Conservation (phyloP, 2,797 vertebrate species). For the Pogonophryne albipinna region DNA sequence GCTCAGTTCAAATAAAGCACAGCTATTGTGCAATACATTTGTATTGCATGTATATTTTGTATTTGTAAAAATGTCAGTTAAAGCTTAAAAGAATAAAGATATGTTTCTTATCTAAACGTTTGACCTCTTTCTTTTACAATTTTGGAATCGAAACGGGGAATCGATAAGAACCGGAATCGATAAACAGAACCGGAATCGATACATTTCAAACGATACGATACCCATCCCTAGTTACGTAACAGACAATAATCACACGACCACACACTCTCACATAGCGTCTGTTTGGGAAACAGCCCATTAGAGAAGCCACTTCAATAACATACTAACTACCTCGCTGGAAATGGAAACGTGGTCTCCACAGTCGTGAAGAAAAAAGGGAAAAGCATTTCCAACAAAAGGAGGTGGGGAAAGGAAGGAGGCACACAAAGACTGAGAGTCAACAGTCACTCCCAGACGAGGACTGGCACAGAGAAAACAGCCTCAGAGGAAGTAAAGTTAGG, state of each 20-base stretch:
- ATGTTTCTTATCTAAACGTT: no score
- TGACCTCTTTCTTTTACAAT: no score
- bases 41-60: no score
- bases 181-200: no score
- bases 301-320: constrained; percentile 39
- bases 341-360: constrained; percentile 75
- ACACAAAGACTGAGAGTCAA: constrained; percentile 49
- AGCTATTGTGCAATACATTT: no score
- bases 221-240: constrained; percentile 8
- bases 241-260: constrained; percentile 23
- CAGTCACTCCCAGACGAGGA: constrained; percentile 62
- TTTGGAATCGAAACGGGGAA: no score
- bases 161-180: no score
- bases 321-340: constrained; percentile 50
- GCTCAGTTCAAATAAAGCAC: no score
- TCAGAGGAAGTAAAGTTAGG: constrained; percentile 22
- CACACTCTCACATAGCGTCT: background rate
- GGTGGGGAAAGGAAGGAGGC: constrained; percentile 50
- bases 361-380: constrained; percentile 68
- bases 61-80: no score
- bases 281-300: constrained; percentile 28
- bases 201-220: no score
- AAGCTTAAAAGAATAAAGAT: no score
- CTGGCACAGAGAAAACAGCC: constrained; percentile 36
- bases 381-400: constrained; percentile 46